phyloP scores from a whole-genome alignment of 2,888 invertebrate genomes.

The Tanytarsus gracilentus region DNA sequence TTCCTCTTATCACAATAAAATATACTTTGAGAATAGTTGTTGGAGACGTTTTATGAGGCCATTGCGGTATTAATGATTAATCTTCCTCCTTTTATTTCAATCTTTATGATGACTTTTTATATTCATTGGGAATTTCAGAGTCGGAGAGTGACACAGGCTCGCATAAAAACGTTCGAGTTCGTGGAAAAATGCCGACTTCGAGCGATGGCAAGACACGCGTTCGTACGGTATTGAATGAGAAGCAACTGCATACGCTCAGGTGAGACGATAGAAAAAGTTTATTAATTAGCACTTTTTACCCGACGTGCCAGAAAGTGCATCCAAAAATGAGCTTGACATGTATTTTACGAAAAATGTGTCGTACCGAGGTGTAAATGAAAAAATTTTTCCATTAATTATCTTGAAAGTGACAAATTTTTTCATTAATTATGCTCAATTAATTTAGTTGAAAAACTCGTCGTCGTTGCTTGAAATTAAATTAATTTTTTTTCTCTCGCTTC shows the following conservation, averaged over 20 bases:
- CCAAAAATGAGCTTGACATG: neutral
- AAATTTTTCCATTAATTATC: constrained; percentile 17
- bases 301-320: neutral
- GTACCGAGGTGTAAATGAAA: neutral
- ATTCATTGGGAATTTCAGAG: constrained; percentile 51
- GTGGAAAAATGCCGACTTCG: constrained; percentile 43
- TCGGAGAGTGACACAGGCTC: constrained; percentile 88
- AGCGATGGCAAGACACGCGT: constrained; percentile 90
- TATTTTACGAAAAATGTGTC: neutral
- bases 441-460: constrained; percentile 32
- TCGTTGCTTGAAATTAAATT: constrained; percentile 38
- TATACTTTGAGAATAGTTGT: no score
- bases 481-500: neutral
- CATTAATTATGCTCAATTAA: constrained; percentile 6
- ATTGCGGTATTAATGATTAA: no score
- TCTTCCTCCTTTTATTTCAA: constrained; percentile 3
- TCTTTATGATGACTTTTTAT: constrained; percentile 30
- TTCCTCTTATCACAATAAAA: no score
- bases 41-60: no score
- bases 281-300: constrained; percentile 4
- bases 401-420: constrained; percentile 15
- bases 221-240: constrained; percentile 96
- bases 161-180: constrained; percentile 67
- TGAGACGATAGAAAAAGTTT: constrained; percentile 34
- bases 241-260: constrained; percentile 92